These are phyloP conservation scores for Limnephilus marmoratus DNA, from an alignment of 2,888 invertebrate species.

Conservation along the genomic window DNA sequence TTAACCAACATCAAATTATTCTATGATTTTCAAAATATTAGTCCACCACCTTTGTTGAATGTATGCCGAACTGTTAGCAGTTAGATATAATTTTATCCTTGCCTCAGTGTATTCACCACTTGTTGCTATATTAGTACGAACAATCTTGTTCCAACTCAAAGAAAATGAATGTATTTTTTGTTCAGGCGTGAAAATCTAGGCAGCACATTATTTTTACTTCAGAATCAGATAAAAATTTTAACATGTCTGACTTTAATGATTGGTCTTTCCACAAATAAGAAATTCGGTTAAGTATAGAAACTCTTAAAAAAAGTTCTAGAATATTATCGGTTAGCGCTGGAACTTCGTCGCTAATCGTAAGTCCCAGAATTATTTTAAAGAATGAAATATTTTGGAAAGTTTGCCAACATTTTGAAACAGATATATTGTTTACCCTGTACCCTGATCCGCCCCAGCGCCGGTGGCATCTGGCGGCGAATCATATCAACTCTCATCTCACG, in stretches of 20 bases:
- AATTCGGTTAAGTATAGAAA: neutral
- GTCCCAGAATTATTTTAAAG: constrained; percentile 27
- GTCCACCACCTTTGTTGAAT: neutral
- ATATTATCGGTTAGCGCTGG: neutral
- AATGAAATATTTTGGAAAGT: constrained; percentile 31
- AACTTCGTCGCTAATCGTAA: neutral
- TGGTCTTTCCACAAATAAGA: neutral
- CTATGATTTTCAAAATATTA: neutral
- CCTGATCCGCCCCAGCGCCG: constrained; percentile 2
- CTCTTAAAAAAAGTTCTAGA: neutral
- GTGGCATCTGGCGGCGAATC: constrained; percentile 17
- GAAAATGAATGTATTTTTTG: neutral
- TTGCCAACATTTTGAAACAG: constrained; percentile 22
- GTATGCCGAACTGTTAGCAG: neutral
- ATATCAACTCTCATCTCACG: constrained; percentile 3
- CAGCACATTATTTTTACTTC: neutral
- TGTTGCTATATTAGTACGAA: neutral
- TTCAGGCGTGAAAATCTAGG: neutral
- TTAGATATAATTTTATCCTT: neutral
- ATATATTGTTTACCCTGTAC: constrained; percentile 12
- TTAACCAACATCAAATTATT: too few relatives aligned
- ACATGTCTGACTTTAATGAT: neutral
- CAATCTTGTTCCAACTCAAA: neutral
- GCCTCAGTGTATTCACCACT: neutral
- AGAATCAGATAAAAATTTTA: neutral